Evolutionary conservation across 2,113 vertebrate genomes (phyloP).

Genomic region (Mystacornis crossleyi): DNA sequence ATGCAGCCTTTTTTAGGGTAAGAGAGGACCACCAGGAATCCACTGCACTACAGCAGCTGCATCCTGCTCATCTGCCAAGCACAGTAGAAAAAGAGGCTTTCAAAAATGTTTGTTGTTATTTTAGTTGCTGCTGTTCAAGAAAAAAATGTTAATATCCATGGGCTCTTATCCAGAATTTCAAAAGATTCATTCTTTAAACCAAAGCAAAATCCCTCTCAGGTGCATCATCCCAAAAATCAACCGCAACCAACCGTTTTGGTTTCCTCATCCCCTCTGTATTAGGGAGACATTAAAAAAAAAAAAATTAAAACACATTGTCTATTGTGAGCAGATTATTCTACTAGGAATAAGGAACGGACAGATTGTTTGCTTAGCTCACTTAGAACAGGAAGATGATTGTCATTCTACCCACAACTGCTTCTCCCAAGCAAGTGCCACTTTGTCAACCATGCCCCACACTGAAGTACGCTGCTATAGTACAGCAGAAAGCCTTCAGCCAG

Average conservation of each 20-base stretch:
- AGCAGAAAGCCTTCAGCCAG: not conserved
- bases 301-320: not conserved
- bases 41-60: not conserved
- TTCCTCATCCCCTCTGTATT: accelerated
- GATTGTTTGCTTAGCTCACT: not conserved
- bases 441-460: not conserved
- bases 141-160: not conserved
- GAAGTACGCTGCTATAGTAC: not conserved
- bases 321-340: not conserved
- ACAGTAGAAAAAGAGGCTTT: not conserved
- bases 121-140: not conserved
- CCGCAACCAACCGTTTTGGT: not conserved
- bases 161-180: not conserved
- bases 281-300: not conserved
- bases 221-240: not conserved
- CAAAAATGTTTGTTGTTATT: not conserved
- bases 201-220: not conserved
- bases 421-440: not conserved
- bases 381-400: not conserved
- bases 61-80: not conserved
- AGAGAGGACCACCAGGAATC: not conserved
- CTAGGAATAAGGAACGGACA: not conserved
- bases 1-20: not conserved
- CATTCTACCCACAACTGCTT: not conserved
- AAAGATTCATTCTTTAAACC: not conserved